Evolutionary conservation across 2,888 invertebrate species (phyloP), one percentile per base, ranked within the genome.

Genomic region (Spodoptera picta): DNA sequence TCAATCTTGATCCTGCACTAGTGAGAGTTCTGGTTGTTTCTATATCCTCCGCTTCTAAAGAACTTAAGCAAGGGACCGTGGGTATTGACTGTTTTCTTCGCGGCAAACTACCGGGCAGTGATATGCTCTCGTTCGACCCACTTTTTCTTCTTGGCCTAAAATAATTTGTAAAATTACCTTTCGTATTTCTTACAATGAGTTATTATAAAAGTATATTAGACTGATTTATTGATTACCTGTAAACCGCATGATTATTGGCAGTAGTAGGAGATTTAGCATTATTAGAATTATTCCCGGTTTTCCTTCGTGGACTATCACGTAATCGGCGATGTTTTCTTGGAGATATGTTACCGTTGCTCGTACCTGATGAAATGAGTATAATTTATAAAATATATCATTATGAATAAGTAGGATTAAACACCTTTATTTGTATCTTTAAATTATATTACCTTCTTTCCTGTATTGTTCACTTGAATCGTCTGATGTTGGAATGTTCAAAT

Each of bases 231-330:
- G 31, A 4, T 45, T 31, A 94, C 95, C 94, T 92, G 75, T 94
- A 94, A 56, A 90, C 88, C 47, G 93, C 87, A 73, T 92, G 91
- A 66, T 92, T 95, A 66, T 83, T 91, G 19, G 84, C 73, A 51
- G 91, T 74, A 11, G 90, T 94, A 10, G 96, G 96, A 48, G 96
- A 96, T 83, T 96, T 95, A 0, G 95, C 95, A 59, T 90, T 87
- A 59, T 90, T 88, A 50, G 95, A 92, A 75, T 93, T 94, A 68
- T 95, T 89, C n/a, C 90, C 90, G 36, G 96, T 95, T 89, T 96
- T 96, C 83, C 96, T 94, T 80, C 96, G 89, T 1, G 96, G 96
- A 82, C 96, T 96, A 66, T 97, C 96, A 64, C 96, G 93, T 60
- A 95, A 91, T 65, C 96, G 95, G 80, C 96, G 95, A 69, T 95